Base-by-base conservation (phyloP, 92 coral and sea anemone species). In the Epizoanthus rinbou region DNA sequence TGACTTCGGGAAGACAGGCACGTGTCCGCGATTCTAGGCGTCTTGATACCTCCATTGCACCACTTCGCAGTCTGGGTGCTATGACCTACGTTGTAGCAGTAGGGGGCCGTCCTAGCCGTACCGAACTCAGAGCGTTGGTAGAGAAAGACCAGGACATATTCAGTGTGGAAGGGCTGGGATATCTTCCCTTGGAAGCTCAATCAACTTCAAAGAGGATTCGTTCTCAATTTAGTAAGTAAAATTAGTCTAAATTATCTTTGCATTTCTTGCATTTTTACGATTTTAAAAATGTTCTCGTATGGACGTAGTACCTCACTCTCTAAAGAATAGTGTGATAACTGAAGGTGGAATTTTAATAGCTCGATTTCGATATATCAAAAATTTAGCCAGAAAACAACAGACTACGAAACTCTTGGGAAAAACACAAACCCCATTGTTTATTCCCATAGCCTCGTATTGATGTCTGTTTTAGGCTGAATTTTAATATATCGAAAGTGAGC, bases 1-100 rank as follows among this genome's bases (percentile, higher is more conserved):
- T 87, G 1, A 82, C 90, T n/a, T 31, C 21, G 43, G 90, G 82
- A 58, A 82, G 87, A 28, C 84, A 82, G 68, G 80, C 84, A 39
- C 79, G 79, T 22, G 86, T 71, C 23, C 9, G 25, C 35, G 69
- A 59, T 35, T 35, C 82, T 60, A 43, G 23, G 18, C 82, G n/a
- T n/a, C 69, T 76, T 39, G 57, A 76, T 76, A 35, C 28, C 3
- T 67, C 56, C 18, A 25, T 76, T 10, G 63, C 60, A 60, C 33
- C 82, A 6, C 82, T 76, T 60, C 82, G 82, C 1, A n/a, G 0
- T 24, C 64, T 17, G 60, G 69, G 69, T 17, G 82, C 67, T 59
- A 31, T 25, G 35, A 76, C 82, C 5, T 76, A 59, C 82, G 82
- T 76, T 37, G 37, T 76, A 25, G 57, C 82, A 17, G 22, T 76